Conservation (phyloP, 2,113 vertebrate genomes). For the Gavialis gangeticus region DNA sequence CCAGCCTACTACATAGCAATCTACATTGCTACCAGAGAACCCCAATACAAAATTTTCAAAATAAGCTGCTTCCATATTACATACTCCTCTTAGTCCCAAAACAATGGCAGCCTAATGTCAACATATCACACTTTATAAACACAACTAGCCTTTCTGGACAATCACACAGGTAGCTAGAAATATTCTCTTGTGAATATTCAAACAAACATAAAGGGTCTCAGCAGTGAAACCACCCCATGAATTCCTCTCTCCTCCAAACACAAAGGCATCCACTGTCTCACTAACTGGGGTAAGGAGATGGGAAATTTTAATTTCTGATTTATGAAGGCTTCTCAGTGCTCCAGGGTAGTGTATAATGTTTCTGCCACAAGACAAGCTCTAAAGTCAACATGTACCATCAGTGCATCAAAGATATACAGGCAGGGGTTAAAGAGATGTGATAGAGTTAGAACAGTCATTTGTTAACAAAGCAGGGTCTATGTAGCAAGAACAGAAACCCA, state of each 20-base stretch:
- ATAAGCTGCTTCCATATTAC: not conserved
- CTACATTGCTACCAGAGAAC: not conserved
- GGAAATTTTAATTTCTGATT: not conserved
- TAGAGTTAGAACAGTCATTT: not conserved
- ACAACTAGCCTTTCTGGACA: not conserved
- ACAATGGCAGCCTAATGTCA: not conserved
- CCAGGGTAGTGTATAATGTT: not conserved
- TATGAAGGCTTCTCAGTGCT: not conserved
- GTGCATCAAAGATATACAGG: not conserved
- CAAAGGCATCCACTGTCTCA: not conserved
- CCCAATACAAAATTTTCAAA: not conserved
- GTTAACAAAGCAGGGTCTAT: constrained; percentile 24
- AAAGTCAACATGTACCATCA: not conserved
- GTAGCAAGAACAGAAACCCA: not conserved
- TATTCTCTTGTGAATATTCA: not conserved
- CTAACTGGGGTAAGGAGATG: not conserved
- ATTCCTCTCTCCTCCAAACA: not conserved
- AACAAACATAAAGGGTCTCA: not conserved
- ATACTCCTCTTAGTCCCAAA: not conserved
- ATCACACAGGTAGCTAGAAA: not conserved
- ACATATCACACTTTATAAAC: not conserved
- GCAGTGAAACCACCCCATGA: not conserved
- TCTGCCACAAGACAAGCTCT: not conserved
- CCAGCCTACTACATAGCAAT: not conserved
- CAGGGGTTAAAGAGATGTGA: not conserved